Conservation (phyloP, 1,140 invertebrate species). For the Himalopsyche phryganea region DNA sequence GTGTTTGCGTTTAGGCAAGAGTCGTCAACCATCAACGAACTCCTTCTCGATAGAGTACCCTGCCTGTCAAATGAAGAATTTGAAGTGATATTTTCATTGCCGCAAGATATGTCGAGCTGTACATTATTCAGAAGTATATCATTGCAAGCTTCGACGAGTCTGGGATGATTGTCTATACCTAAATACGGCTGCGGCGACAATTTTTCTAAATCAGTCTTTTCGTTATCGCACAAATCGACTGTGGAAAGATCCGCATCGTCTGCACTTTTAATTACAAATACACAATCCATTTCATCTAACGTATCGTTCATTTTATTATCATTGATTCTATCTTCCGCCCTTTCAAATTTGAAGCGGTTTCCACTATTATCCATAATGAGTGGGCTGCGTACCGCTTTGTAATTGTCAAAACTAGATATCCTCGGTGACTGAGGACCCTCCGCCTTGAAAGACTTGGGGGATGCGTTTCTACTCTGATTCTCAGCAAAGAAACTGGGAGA, state of each 20-base stretch:
- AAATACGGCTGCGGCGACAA: not conserved
- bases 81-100: too few species aligned
- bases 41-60: too few species aligned
- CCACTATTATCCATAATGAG: constrained; percentile 17
- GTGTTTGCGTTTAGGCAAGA: too few species aligned
- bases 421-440: constrained; percentile 44
- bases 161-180: too few species aligned
- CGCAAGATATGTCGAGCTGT: constrained; percentile 3
- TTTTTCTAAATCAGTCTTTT: constrained; percentile 29
- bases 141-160: too few species aligned
- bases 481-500: constrained; percentile 45
- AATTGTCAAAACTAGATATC: constrained; percentile 37
- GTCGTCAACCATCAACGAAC: too few species aligned
- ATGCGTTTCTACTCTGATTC: constrained; percentile 42
- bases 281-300: constrained; percentile 10
- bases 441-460: constrained; percentile 28
- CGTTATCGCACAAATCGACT: constrained; percentile 3
- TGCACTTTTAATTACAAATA: constrained; percentile 3
- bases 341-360: constrained; percentile 22
- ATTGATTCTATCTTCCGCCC: not conserved
- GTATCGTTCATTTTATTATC: constrained; percentile 1
- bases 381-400: constrained; percentile 22
- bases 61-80: not conserved
- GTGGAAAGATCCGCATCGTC: not conserved
- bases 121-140: too few species aligned